phyloP scores from a whole-genome alignment of 2,888 invertebrate species.

The Archips crataeganus region DNA sequence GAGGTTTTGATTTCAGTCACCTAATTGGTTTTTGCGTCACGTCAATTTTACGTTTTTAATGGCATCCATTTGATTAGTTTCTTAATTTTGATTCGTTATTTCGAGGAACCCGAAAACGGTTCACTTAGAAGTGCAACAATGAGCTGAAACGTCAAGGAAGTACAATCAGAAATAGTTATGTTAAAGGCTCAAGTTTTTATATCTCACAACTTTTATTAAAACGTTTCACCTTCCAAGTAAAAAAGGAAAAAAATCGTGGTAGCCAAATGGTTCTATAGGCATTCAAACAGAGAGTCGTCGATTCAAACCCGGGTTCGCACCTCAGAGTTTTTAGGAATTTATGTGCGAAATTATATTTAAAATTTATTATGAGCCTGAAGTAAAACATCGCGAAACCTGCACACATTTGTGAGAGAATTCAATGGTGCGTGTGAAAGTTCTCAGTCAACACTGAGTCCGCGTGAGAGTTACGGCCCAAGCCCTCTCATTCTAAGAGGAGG shows the following conservation, averaged over 20 bases:
- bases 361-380: too few relatives aligned
- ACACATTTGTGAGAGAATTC: too few relatives aligned
- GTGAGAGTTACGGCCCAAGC: too few relatives aligned
- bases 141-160: conserved; percentile 37
- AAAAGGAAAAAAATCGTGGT: not conserved
- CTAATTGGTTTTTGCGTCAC: not conserved
- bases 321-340: too few relatives aligned
- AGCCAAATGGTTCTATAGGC: too few relatives aligned
- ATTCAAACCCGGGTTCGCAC: too few relatives aligned
- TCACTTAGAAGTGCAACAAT: conserved; percentile 9
- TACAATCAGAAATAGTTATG: conserved; percentile 30
- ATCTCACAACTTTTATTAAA: conserved; percentile 27
- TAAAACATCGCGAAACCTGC: too few relatives aligned
- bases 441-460: too few relatives aligned
- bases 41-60: not conserved
- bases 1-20: not conserved
- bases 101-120: conserved; percentile 13
- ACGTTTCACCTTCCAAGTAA: conserved; percentile 9
- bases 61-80: not conserved
- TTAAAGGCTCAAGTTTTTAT: conserved; percentile 23
- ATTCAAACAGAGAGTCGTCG: too few relatives aligned
- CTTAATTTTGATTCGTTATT: not conserved
- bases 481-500: too few relatives aligned
- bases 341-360: too few relatives aligned
- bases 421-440: too few relatives aligned